A percentile compares a stretch with the other conserved stretches of the same genome.
phyloP scores from a whole-genome alignment of 2,888 invertebrate species.

The Taphrorychus bicolor region DNA sequence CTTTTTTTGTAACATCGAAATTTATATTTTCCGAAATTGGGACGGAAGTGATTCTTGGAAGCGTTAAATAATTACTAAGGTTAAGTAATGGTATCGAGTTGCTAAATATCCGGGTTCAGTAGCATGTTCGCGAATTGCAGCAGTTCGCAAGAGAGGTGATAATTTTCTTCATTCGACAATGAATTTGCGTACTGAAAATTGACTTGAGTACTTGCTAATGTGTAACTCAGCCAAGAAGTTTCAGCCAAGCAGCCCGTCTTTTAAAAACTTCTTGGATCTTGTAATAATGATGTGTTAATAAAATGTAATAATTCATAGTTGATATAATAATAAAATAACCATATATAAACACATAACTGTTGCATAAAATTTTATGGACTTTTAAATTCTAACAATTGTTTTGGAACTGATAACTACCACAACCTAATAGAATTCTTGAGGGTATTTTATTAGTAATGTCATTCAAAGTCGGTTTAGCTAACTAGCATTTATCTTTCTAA shows the following conservation, averaged over 20 bases:
- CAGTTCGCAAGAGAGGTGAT: background rate
- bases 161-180: background rate
- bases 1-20: background rate
- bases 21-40: background rate
- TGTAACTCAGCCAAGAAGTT: too few species aligned
- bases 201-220: too few species aligned
- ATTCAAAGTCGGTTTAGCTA: background rate
- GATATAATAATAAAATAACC: too few species aligned
- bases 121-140: background rate
- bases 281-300: too few species aligned
- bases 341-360: too few species aligned
- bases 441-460: background rate
- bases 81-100: background rate
- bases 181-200: too few species aligned
- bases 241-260: too few species aligned
- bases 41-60: background rate
- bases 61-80: background rate
- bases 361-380: too few species aligned
- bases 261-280: too few species aligned
- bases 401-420: background rate
- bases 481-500: background rate
- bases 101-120: background rate
- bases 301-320: too few species aligned
- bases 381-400: background rate
- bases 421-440: background rate